Evolutionary conservation across 2,797 vertebrate genomes (phyloP), one percentile per base, ranked within the genome.

Genomic region (Silurus aristotelis): DNA sequence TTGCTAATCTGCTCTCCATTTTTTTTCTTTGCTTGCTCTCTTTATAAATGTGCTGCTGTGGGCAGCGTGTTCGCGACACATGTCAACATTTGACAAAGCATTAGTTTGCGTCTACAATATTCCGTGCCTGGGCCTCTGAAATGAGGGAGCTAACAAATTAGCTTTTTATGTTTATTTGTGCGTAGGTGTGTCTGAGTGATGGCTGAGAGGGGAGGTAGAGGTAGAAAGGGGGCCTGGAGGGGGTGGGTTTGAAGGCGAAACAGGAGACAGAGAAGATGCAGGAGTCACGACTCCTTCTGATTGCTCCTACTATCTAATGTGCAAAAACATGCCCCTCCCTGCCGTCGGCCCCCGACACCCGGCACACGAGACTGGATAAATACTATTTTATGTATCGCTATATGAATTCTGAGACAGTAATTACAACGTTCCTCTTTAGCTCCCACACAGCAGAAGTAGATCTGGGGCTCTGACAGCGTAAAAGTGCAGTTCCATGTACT

Each of bases 341-440:
- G 92, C 91, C 89, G 89, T 91, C 92, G 90, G 88, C 92, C 91
- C 83, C 89, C 67, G 91, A 92, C 92, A 93, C 90, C 64, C 92
- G 93, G 92, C 92, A 93, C 70, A 87, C 91, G 89, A 92, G 94
- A 94, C 94, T 94, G 92, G 94, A 94, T 96, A 95, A 95, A 95
- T 93, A 95, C 94, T 95, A 93, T 96, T 95, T 96, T 94, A 95
- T 94, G 94, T 93, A 94, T 93, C 94, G 92, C 93, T 94, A 93
- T 94, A 96, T 95, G 94, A 95, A 95, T 94, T 90, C 90, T 88
- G 91, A 93, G 95, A 95, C 95, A 95, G 95, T 95, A 95, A 96
- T 96, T 95, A 95, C 91, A 95, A 93, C 91, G 92, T 93, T 95
- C 91, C 91, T 91, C 91, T 89, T 87, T 72, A 86, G 85, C 91